Base-by-base conservation (phyloP, 2,113 vertebrate species). In the Alectura lathami region DNA sequence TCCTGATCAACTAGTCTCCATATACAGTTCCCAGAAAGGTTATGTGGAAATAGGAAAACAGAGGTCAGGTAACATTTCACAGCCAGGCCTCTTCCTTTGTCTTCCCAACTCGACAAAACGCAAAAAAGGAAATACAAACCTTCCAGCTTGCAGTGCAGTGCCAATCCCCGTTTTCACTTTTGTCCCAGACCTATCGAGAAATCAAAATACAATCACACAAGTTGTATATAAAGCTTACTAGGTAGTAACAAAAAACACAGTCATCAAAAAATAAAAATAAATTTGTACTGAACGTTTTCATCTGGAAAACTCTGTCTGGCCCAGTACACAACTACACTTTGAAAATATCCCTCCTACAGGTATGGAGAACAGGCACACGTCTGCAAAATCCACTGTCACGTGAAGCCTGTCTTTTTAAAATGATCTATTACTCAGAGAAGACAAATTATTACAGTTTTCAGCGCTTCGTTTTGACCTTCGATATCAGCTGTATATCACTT, bases 81-180 rank as follows among this genome's bases (percentile, higher is more conserved):
- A 89, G 50, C 11, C 40, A 72, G 11, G 30, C 3, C 5, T 43
- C 17, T 56, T 68, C 22, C 13, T 50, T 66, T 50, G 74, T 12
- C 2, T 24, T 21, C 59, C 24, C 34, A 15, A 62, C 13, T 24
- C 69, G 67, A 51, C 3, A 59, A 43, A 9, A 89, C 4, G 11
- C 5, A 59, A 60, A 79, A 78, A 85, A 64, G 10, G 6, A 83
- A 88, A 81, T 47, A 94, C 96, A 97, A 89, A 99, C 99, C 99
- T 99, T 99, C 99, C 99, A 99, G 95, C 99, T 99, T 47, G 99
- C 99, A 17, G 99, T 99, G 95, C 99, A 99, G 81, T 98, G 98
- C 99, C 99, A 99, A 83, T 99, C 99, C 34, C 99, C 99, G 76
- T 98, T 99, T 95, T 99, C 99, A 91, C 98, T 98, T 98, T 99